Evolutionary conservation across 1,140 invertebrate genomes (phyloP), one percentile per base, ranked within the genome.

Genomic region (Drosophila neocordata): DNA sequence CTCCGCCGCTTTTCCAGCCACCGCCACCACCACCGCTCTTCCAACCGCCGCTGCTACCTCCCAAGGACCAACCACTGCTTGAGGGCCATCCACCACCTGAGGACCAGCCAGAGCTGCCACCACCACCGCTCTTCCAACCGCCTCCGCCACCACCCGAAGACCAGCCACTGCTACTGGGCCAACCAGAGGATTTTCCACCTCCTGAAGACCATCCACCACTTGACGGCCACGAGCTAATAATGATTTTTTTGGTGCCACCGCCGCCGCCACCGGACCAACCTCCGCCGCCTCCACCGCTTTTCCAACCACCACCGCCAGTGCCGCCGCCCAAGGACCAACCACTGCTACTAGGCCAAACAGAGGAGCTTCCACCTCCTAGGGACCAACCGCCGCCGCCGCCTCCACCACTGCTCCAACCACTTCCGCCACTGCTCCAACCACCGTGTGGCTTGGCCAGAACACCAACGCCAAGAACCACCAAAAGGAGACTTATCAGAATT

Each of bases 381-480:
- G 52, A 55, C 27, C 22, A 65, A 31, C 79, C 69, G 7, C 59
- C 38, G 8, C 62, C 41, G 0, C 70, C 69, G 31, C 41, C 18
- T 37, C 69, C 11, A 3, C 58, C 48, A 7, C 77, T 48, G 5
- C 65, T 12, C 0, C 67, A 24, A 5, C 59, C 56, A 0, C 67
- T 62, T 3, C 73, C 63, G 0, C 74, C 65, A 1, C 68, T 63
- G 22, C 80, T 62, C 53, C 80, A 53, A 52, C 81, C 75, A 59
- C 82, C 77, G 62, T 87, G 82, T 6, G 82, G 81, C 56, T 85
- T 84, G 34, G 60, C 73, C 37, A 66, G 72, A 13, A 41, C 73
- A 4, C 79, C 62, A 12, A 61, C 56, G 18, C 77, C 65, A 27
- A 87, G 61, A 48, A 20, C 41, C 15, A 66, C 35, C 31, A 64